Base-by-base conservation (phyloP, 2,113 vertebrate genomes). In the Brevimyrus niger region DNA sequence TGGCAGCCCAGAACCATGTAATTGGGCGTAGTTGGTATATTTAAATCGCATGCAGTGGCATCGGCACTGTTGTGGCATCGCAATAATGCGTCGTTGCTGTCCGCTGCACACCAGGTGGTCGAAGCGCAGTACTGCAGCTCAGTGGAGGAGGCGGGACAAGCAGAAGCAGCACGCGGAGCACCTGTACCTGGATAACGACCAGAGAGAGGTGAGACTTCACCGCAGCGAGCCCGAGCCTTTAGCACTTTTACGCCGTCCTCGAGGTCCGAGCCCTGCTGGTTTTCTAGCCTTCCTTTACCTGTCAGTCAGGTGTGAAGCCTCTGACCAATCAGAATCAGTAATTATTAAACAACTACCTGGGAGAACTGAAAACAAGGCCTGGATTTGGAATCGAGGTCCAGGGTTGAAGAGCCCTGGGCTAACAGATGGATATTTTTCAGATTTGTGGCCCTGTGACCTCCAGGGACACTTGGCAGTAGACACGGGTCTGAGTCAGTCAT, bases 131-230 rank as follows among this genome's bases (percentile, higher is more conserved):
- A 97, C 98, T 44, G 97, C 98, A 11, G 98, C 98, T 11, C 98
- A 99, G 94, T 99, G 98, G 98, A 97, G 98, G 91, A 91, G 97
- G 92, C 97, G 96, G 91, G 98, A 99, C 92, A 95, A 98, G 42
- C 98, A 99, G 94, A 99, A 98, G 91, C 98, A 99, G 48, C 98
- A 99, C 88, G 96, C 97, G 0, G 98, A 99, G 92, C 98, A 99
- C 92, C 94, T 99, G 88, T 97, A 97, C 91, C 95, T 99, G 91
- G 98, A 99, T 93, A 99, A 99, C 88, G 98, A 98, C 94, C 98
- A 99, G 96, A 96, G 98, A 95, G 98, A 99, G 97, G 98, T 98
- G 92, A 95, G 93, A 19, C 21, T 15, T 65, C 80, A 86, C 48
- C 4, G 9, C n/a, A 11, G n/a, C n/a, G 10, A 65, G 61, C n/a